These are phyloP conservation scores for Microctenopoma steveboyesi DNA, from an alignment of 2,797 vertebrate species.

Conservation along the genomic window DNA sequence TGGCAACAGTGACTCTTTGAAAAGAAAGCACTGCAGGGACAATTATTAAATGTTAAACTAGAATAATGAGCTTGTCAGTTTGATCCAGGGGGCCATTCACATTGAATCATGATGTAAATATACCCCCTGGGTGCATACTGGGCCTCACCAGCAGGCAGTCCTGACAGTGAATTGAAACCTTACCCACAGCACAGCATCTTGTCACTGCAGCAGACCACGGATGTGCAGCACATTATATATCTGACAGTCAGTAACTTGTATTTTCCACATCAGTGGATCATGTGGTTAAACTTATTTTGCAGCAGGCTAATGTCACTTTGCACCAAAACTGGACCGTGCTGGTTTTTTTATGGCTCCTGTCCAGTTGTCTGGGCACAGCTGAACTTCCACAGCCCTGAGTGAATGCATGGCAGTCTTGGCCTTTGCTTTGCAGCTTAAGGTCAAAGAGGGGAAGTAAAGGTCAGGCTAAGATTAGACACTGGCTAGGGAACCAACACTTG, in stretches of 20 bases:
- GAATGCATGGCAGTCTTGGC: conserved; percentile 44
- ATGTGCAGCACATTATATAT: background rate
- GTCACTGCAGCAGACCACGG: conserved; percentile 13
- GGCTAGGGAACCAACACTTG: conserved; percentile 33
- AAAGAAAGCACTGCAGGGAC: conserved; percentile 4
- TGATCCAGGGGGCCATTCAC: conserved; percentile 19
- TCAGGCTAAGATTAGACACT: conserved; percentile 76
- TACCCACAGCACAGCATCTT: conserved; percentile 9
- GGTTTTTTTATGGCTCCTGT: conserved; percentile 38
- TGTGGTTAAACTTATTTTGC: background rate
- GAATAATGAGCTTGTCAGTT: conserved; percentile 25
- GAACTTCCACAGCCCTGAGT: conserved; percentile 55
- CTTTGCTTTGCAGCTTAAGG: conserved; percentile 70
- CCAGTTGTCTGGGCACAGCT: conserved; percentile 59
- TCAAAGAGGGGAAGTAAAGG: conserved; percentile 80
- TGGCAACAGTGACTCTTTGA: conserved; percentile 5
- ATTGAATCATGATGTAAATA: conserved; percentile 11
- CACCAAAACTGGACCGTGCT: conserved; percentile 7
- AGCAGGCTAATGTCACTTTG: conserved; percentile 1
- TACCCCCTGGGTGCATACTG: conserved; percentile 1
- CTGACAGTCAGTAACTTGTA: background rate
- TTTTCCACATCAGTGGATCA: conserved; percentile 8
- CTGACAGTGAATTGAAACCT: conserved; percentile 34
- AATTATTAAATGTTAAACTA: conserved; percentile 12
- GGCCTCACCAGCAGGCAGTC: conserved; percentile 2